Evolutionary conservation across 1,140 invertebrate species (phyloP).

Genomic region (Drosophila watanabei): DNA sequence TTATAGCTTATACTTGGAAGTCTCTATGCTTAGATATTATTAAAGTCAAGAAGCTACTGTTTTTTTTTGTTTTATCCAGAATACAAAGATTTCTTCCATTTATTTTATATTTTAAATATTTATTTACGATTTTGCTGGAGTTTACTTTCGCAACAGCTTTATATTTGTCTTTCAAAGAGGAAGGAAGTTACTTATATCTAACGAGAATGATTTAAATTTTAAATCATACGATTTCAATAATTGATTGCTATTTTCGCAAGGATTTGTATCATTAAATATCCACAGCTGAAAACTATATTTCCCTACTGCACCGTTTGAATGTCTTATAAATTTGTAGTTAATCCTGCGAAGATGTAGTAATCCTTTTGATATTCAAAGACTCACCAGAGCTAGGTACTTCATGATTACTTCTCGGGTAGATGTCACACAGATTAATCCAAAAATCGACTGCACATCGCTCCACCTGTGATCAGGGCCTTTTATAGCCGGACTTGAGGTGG

Average conservation of each 20-base stretch:
- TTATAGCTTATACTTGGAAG: not conserved
- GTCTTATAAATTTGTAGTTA: not conserved
- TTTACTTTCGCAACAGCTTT: not conserved
- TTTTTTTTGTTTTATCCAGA: no score
- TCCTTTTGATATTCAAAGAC: slow-evolving; percentile 15
- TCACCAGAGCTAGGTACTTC: slow-evolving; percentile 77
- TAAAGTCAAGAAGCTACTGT: no score
- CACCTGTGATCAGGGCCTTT: slow-evolving; percentile 49
- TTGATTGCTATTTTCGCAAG: not conserved
- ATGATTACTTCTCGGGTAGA: slow-evolving; percentile 53
- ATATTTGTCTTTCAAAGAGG: not conserved
- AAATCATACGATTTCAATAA: not conserved
- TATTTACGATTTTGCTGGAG: not conserved
- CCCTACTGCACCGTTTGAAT: not conserved
- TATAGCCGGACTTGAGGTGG: slow-evolving; percentile 52
- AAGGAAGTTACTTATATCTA: no score
- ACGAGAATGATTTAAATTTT: not conserved
- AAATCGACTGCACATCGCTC: slow-evolving; percentile 67
- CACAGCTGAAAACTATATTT: not conserved
- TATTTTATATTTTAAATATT: no score
- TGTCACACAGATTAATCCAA: slow-evolving; percentile 69
- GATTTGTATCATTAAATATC: not conserved
- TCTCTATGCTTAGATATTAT: not conserved
- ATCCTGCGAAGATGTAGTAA: not conserved
- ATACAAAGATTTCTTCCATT: no score